These are phyloP conservation scores for Ailuropoda melanoleuca DNA, from an alignment of 2,113 vertebrate genomes.

Conservation along the genomic window DNA sequence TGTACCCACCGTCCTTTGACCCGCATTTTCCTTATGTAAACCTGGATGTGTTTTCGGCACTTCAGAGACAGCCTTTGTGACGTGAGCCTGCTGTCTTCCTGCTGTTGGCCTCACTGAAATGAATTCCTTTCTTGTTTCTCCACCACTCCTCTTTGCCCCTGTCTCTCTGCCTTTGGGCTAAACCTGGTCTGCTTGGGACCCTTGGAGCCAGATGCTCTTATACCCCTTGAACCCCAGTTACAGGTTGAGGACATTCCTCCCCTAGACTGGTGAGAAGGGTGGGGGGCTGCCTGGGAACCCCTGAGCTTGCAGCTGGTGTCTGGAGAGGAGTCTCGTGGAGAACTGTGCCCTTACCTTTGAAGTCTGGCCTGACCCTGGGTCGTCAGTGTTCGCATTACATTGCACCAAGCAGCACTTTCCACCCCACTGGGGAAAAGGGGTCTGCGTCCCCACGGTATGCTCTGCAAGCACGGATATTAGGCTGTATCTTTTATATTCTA, in stretches of 20 bases:
- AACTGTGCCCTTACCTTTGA: background rate
- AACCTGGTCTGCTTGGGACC: background rate
- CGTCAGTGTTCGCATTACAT: background rate
- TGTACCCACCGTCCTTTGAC: background rate
- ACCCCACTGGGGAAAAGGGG: background rate
- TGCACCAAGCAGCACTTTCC: background rate
- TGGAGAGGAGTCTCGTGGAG: background rate
- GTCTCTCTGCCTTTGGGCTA: background rate
- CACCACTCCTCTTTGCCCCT: background rate
- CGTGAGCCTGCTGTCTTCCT: background rate
- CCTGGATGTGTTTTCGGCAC: background rate
- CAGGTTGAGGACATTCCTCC: background rate
- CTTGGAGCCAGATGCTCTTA: background rate
- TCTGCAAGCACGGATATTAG: background rate
- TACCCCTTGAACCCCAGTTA: background rate
- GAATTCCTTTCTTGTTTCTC: background rate
- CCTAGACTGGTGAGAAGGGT: background rate
- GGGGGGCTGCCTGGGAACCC: background rate
- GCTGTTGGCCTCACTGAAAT: rapidly evolving
- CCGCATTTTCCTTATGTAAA: background rate
- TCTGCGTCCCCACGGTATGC: rapidly evolving
- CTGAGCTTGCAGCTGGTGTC: background rate
- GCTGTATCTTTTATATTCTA: background rate
- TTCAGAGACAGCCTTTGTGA: background rate
- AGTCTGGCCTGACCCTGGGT: background rate